Conservation (phyloP, 2,113 vertebrate species). For the Cheirogaleus medius region DNA sequence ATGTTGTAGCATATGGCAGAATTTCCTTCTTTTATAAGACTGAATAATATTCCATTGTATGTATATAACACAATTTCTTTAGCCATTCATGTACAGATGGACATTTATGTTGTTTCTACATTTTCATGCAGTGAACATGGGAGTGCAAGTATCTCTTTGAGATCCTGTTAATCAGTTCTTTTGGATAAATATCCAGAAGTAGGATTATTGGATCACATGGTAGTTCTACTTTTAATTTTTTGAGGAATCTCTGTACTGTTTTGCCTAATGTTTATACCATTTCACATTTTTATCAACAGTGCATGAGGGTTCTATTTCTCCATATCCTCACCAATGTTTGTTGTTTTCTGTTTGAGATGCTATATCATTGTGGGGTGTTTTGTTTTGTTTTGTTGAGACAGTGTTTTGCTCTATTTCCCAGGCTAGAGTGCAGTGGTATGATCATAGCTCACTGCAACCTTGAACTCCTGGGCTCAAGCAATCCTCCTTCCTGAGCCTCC, state of each 20-base stretch:
- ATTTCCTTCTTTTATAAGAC: not conserved
- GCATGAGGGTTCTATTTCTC: not conserved
- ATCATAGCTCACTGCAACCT: too few relatives aligned
- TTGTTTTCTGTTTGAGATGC: not conserved
- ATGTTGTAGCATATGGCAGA: not conserved
- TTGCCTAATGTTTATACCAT: not conserved
- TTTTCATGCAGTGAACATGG: not conserved
- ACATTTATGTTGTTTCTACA: not conserved
- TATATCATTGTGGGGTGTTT: not conserved
- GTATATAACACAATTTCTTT: not conserved
- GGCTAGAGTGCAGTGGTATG: too few relatives aligned
- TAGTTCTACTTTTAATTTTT: not conserved
- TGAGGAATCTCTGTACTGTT: not conserved
- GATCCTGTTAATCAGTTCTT: not conserved
- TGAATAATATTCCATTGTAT: not conserved
- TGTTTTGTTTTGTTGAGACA: too few relatives aligned
- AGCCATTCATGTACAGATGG: not conserved
- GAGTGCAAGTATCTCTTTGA: not conserved
- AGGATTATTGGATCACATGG: not conserved
- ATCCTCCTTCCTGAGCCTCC: too few relatives aligned
- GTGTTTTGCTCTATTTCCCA: too few relatives aligned
- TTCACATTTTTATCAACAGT: not conserved
- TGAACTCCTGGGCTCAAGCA: too few relatives aligned
- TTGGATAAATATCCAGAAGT: not conserved
- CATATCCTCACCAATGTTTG: not conserved